Base-by-base conservation (phyloP, 2,113 vertebrate species). In the Cryptotis parvus region DNA sequence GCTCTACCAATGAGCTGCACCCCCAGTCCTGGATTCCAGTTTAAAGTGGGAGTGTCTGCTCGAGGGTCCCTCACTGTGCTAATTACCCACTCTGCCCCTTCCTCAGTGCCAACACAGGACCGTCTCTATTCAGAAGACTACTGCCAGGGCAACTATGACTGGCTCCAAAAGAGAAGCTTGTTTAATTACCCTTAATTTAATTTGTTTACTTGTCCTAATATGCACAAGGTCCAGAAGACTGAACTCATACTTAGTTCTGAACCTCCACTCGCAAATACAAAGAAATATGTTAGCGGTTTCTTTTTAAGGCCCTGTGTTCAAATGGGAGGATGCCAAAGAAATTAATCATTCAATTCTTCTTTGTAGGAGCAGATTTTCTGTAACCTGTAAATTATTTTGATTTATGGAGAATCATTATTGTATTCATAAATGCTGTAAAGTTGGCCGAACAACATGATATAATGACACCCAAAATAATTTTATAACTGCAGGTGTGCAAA, bases 401-500 rank as follows among this genome's bases (percentile, higher is more conserved):
- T 98, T 98, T 98, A 97, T 41, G 66, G 94, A 10, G 87, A 87
- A 95, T 94, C 37, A 0, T 96, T 96, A 96, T 93, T 97, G 88
- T 97, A 96, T 97, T 97, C 96, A 95, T 97, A 96, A 97, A 97
- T 0, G 94, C 84, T n/a, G 84, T 96, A 91, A 97, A 97, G 96
- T 45, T 63, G 66, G 96, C 72, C 72, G 97, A 97, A 92, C 95
- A 97, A 95, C 94, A 0, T 92, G 95, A 97, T 91, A 91, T 92
- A 97, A 97, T 94, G 95, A 97, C 95, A 96, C 95, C 78, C 96
- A 85, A 97, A 97, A 97, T 95, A 96, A 97, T 91, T 97, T 97
- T 97, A 97, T 97, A 98, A 98, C 96, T 97, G 96, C 98, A 98
- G 98, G 97, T 98, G 97, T 95, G 96, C 97, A 97, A 95, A 97